Evolutionary conservation across 2,888 invertebrate species (phyloP).

Genomic region (Sarcophaga subvicina): DNA sequence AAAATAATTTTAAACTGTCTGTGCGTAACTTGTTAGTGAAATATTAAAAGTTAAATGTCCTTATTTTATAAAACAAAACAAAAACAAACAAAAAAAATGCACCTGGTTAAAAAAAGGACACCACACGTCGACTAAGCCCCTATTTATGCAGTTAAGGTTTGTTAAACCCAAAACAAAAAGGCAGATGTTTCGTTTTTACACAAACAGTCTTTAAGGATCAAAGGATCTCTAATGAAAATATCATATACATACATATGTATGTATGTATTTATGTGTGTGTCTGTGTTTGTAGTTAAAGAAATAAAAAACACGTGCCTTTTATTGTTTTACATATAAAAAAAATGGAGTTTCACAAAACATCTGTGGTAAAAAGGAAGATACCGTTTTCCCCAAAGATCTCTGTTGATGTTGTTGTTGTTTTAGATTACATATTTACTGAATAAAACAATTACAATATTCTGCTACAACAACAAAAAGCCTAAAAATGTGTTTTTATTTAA

Average conservation of each 20-base stretch:
- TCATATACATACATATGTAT: too few species aligned
- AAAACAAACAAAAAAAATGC: conserved; percentile 24
- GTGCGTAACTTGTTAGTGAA: conserved; percentile 55
- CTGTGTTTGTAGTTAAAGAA: neutral
- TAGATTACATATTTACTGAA: too few species aligned
- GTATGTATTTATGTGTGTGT: neutral
- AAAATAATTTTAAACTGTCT: conserved; percentile 8
- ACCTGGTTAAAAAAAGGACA: conserved; percentile 56
- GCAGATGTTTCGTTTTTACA: conserved; percentile 51
- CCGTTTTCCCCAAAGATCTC: too few species aligned
- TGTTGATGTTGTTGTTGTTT: too few species aligned
- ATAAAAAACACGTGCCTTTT: conserved; percentile 51
- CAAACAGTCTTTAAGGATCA: conserved; percentile 22
- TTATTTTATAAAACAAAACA: conserved; percentile 25
- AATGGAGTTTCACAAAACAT: conserved; percentile 41
- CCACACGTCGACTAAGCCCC: neutral
- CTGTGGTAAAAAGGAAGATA: conserved; percentile 41
- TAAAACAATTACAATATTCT: too few species aligned
- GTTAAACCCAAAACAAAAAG: conserved; percentile 52
- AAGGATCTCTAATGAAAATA: conserved; percentile 13
- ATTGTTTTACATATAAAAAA: conserved; percentile 4
- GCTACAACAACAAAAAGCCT: too few species aligned
- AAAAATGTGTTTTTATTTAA: conserved; percentile 14
- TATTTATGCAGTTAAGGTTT: conserved; percentile 19
- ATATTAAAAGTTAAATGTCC: conserved; percentile 54